phyloP scores from a whole-genome alignment of 2,113 vertebrate genomes.

The Phainopepla nitens region DNA sequence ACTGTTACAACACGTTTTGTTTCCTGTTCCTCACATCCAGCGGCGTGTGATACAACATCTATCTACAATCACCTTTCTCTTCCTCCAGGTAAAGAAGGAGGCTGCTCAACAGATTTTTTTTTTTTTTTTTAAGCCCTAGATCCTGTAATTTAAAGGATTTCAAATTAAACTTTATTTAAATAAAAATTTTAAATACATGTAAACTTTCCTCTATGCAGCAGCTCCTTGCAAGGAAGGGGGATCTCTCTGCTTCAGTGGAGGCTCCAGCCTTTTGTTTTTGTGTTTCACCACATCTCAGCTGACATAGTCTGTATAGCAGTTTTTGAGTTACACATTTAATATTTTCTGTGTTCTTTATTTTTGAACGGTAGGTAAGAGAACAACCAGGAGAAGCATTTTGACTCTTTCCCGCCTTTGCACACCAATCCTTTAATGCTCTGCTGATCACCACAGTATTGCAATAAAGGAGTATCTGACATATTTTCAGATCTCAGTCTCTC shows the following conservation, averaged over 20 bases:
- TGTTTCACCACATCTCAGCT: not conserved
- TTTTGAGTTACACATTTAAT: not conserved
- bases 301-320: not conserved
- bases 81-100: not conserved
- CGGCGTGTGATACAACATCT: not conserved
- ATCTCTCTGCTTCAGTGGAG: not conserved
- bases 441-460: not conserved
- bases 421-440: not conserved
- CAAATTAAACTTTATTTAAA: not conserved
- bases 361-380: not conserved
- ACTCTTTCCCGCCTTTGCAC: not conserved
- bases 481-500: not conserved
- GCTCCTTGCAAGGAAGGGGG: not conserved
- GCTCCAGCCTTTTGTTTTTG: not conserved
- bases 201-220: not conserved
- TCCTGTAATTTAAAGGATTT: not conserved
- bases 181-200: not conserved
- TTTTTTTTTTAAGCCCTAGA: no score
- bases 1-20: fast-evolving
- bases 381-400: not conserved
- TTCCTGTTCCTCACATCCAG: not conserved
- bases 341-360: not conserved
- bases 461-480: not conserved
- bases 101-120: not conserved
- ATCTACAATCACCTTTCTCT: not conserved